phyloP scores from a whole-genome alignment of 2,113 vertebrate genomes.

The Aspidoscelis tigris region DNA sequence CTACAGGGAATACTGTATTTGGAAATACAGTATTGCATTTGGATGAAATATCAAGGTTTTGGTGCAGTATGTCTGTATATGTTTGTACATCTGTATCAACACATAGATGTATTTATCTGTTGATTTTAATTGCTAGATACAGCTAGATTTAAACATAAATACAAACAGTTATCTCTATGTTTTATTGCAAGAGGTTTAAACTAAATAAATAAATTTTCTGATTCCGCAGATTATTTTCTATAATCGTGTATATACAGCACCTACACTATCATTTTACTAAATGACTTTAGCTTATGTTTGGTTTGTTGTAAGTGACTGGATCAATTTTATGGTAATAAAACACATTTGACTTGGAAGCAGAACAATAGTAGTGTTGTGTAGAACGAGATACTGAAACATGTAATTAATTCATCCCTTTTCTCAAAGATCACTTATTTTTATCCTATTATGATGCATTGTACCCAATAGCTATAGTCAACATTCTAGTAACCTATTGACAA shows the following conservation, averaged over 20 bases:
- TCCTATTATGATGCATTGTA: background rate
- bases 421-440: background rate
- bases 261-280: slow-evolving; percentile 9
- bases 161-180: slow-evolving; percentile 62
- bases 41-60: slow-evolving; percentile 78
- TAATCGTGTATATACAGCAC: background rate
- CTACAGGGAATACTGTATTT: slow-evolving; percentile 74
- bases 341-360: slow-evolving; percentile 4
- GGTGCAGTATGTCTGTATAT: slow-evolving; percentile 72
- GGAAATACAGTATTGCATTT: slow-evolving; percentile 79
- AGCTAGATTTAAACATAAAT: slow-evolving; percentile 72
- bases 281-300: slow-evolving; percentile 36
- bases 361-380: background rate
- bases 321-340: background rate
- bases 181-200: no score
- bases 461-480: background rate
- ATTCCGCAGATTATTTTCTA: slow-evolving; percentile 26
- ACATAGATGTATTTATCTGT: slow-evolving; percentile 81
- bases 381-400: background rate
- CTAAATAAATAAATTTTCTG: background rate
- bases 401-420: background rate
- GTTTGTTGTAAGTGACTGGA: background rate
- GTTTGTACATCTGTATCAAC: slow-evolving; percentile 80
- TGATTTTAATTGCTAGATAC: slow-evolving; percentile 75
- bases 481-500: background rate